Percentiles rank a stretch among this genome's conserved stretches.
These are phyloP conservation scores for Drosophila suboccidentalis DNA, from an alignment of 2,888 invertebrate species.

Conservation along the genomic window DNA sequence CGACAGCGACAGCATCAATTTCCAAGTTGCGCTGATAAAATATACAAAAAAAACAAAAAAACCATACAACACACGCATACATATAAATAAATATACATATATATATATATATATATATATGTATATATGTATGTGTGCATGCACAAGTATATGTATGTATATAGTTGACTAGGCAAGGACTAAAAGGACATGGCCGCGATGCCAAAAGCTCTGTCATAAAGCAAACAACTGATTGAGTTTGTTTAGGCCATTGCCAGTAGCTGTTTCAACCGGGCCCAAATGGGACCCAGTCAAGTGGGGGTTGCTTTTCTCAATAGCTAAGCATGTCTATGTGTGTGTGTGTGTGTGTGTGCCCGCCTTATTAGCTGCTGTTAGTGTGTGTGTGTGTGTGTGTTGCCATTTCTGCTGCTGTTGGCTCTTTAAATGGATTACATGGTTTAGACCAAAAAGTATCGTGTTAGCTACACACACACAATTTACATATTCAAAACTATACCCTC, in stretches of 20 bases:
- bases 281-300: background rate
- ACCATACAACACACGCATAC: constrained; percentile 9
- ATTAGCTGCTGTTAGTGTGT: constrained; percentile 37
- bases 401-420: constrained; percentile 23
- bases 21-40: constrained; percentile 54
- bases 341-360: constrained; percentile 18
- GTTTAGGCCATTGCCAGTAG: constrained; percentile 62
- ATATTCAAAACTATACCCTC: background rate
- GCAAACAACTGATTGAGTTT: constrained; percentile 73
- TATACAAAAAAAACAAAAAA: constrained; percentile 13
- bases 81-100: background rate
- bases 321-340: background rate
- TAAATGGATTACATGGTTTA: constrained; percentile 50
- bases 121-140: background rate
- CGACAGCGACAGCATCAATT: constrained; percentile 59
- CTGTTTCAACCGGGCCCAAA: constrained; percentile 21
- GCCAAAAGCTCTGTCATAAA: constrained; percentile 61
- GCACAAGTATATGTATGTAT: background rate
- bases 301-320: background rate
- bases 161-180: constrained; percentile 44
- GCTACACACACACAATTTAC: constrained; percentile 11
- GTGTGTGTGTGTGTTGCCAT: constrained; percentile 15
- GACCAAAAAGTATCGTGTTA: constrained; percentile 25
- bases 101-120: background rate
- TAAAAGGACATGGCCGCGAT: constrained; percentile 53